A percentile compares a stretch with the other conserved stretches of the same genome.
phyloP scores from a whole-genome alignment of 2,797 vertebrate genomes.

The Sebastes goodei region DNA sequence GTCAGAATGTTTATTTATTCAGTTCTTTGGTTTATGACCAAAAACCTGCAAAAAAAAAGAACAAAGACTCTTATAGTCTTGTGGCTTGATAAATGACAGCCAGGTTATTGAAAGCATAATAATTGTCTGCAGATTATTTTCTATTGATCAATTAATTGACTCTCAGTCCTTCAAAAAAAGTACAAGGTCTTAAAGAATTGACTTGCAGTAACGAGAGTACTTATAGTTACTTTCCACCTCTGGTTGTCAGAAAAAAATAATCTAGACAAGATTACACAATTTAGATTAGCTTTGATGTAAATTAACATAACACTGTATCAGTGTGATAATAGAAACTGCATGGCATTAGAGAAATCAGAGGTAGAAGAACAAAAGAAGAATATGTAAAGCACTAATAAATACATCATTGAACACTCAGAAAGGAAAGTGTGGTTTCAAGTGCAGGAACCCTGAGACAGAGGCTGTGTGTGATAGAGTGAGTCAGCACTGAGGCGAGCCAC shows the following conservation, averaged over 20 bases:
- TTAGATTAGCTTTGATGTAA: constrained; percentile 57
- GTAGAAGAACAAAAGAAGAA: constrained; percentile 56
- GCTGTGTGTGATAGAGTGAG: constrained; percentile 47
- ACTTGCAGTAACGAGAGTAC: background rate
- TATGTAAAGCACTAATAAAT: constrained; percentile 51
- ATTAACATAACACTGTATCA: constrained; percentile 72
- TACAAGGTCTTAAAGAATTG: background rate
- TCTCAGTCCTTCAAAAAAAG: background rate
- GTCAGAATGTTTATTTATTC: background rate
- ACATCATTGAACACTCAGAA: constrained; percentile 34
- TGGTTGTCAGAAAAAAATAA: constrained; percentile 16
- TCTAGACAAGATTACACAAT: constrained; percentile 6
- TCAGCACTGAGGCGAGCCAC: constrained; percentile 57
- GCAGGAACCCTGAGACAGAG: constrained; percentile 39
- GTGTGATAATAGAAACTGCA: constrained; percentile 65
- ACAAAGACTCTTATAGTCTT: background rate
- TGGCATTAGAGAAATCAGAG: constrained; percentile 46
- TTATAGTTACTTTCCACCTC: constrained; percentile 37
- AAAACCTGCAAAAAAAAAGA: background rate
- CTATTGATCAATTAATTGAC: background rate
- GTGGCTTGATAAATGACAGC: background rate
- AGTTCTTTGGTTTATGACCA: background rate
- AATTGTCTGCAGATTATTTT: background rate
- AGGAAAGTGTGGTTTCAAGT: constrained; percentile 24
- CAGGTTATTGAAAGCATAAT: background rate